phyloP scores from a whole-genome alignment of 2,888 invertebrate genomes.

The Strigamia transsilvanica region DNA sequence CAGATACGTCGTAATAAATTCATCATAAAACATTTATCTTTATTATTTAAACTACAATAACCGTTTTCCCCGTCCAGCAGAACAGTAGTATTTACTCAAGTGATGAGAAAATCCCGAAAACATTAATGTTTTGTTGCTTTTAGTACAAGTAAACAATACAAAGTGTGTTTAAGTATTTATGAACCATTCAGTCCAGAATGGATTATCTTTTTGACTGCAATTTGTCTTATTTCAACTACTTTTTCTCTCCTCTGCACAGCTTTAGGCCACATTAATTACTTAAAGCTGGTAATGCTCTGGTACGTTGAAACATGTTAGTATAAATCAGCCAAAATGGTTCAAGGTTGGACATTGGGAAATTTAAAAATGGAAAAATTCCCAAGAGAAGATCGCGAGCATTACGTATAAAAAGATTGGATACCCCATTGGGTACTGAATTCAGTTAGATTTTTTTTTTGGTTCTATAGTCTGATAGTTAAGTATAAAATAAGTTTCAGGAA shows the following conservation, averaged over 20 bases:
- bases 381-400: not conserved
- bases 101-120: too few species aligned
- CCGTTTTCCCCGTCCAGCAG: not conserved
- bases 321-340: not conserved
- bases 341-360: slow-evolving; percentile 4
- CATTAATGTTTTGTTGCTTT: too few species aligned
- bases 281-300: not conserved
- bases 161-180: too few species aligned
- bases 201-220: not conserved
- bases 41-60: not conserved
- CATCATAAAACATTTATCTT: not conserved
- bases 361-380: slow-evolving; percentile 32
- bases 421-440: slow-evolving; percentile 37
- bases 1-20: not conserved
- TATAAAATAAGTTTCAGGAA: slow-evolving; percentile 1
- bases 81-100: not conserved
- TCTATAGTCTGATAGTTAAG: not conserved
- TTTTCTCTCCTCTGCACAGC: not conserved
- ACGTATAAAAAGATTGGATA: not conserved
- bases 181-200: too few species aligned
- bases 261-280: slow-evolving; percentile 16
- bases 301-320: not conserved
- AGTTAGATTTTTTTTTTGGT: not conserved
- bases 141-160: too few species aligned
- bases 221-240: not conserved